Evolutionary conservation across 2,797 vertebrate genomes (phyloP), one percentile per base, ranked within the genome.

Genomic region (Gambusia yucatana): DNA sequence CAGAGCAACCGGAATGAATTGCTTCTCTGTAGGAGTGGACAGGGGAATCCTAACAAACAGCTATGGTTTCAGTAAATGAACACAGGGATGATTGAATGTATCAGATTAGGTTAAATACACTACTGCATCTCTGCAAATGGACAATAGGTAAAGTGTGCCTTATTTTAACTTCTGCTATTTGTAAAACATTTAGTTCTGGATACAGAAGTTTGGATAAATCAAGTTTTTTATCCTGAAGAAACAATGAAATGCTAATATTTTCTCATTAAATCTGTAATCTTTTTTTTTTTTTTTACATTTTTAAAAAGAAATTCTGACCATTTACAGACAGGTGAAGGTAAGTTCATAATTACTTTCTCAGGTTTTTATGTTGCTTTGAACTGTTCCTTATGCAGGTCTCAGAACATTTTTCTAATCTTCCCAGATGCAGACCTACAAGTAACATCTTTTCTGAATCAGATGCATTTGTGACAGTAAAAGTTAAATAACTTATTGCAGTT

Each of bases 1-100:
- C 73, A 84, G 63, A 84, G 81, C 76, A 75, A 70, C 76, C 17
- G 78, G 75, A 81, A 90, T 77, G 8, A 84, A 90, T 72, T 67
- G 82, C 74, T 72, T 73, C 78, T 86, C 76, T 76, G 28, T 36
- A n/a, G 46, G 59, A 83, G 73, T 28, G 81, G 70, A 75, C 71
- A 65, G 81, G 72, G 76, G 76, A 79, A 73, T 77, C 78, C 70
- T 84, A 82, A 86, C 81, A 77, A 70, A 44, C 79, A 63, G 75
- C 43, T 71, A 75, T 72, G 28, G 50, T 59, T 78, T 76, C 61
- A 28, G 63, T 81, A 75, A 86, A 78, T 52, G 73, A 41, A 82
- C 33, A n/a, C 71, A 57, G 20, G 33, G 46, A 73, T 44, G 84
- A 75, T 75, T 78, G 69, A 86, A 79, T 72, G 75, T n/a, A 65